Evolutionary conservation across 2,888 invertebrate species (phyloP).

Genomic region (Petrolisthes cinctipes): DNA sequence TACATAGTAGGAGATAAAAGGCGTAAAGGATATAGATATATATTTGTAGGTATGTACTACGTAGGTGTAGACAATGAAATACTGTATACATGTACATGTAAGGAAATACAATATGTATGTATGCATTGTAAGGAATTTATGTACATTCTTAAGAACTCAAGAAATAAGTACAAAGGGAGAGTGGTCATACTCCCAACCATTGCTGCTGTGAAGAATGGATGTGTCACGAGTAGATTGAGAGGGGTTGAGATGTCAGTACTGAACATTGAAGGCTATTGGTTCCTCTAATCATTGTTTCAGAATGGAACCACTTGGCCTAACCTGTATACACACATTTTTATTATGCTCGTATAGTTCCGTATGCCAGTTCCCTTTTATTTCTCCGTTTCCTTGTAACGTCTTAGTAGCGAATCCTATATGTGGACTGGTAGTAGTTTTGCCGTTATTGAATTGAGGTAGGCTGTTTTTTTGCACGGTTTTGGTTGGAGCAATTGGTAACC

Average conservation of each 20-base stretch:
- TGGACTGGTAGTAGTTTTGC: no score
- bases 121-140: background rate
- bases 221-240: slow-evolving; percentile 40
- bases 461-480: no score
- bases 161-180: slow-evolving; percentile 56
- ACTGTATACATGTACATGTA: slow-evolving; percentile 9
- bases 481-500: no score
- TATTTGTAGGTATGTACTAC: background rate
- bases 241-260: slow-evolving; percentile 25
- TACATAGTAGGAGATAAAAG: background rate
- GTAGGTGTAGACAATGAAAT: background rate
- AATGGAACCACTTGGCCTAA: no score
- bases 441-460: no score
- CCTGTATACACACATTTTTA: no score
- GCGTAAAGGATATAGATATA: background rate
- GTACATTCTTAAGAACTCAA: slow-evolving; percentile 22
- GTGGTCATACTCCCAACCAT: slow-evolving; percentile 36
- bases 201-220: slow-evolving; percentile 24
- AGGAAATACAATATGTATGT: background rate
- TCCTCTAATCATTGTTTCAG: no score
- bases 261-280: background rate
- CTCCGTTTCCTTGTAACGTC: no score
- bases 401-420: no score
- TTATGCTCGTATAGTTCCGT: no score
- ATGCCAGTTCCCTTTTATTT: no score